These are phyloP conservation scores for Telenomus remus DNA, from an alignment of 1,140 invertebrate genomes.

Conservation along the genomic window DNA sequence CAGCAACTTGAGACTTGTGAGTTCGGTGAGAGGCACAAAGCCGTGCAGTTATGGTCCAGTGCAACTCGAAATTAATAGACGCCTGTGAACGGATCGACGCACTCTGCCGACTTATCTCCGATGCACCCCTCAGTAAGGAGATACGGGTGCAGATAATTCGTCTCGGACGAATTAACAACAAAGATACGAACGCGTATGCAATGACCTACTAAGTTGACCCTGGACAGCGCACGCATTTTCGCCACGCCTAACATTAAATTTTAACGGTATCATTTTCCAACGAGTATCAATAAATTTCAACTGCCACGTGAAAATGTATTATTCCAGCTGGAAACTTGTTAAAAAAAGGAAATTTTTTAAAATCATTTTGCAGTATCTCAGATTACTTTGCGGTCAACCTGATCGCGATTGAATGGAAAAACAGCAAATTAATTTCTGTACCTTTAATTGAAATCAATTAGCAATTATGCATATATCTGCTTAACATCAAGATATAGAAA, in stretches of 20 bases:
- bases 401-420: no score
- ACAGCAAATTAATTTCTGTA: no score
- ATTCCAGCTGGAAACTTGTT: no score
- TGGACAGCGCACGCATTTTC: background rate
- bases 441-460: no score
- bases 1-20: constrained; percentile 56
- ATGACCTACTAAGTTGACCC: constrained; percentile 34
- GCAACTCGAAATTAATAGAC: constrained; percentile 50
- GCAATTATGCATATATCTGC: no score
- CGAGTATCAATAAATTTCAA: no score
- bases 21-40: constrained; percentile 32
- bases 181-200: constrained; percentile 10
- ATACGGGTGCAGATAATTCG: constrained; percentile 23
- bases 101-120: constrained; percentile 7
- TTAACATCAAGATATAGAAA: constrained; percentile 6
- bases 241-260: background rate
- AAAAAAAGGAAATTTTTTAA: no score
- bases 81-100: constrained; percentile 43
- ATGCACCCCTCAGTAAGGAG: constrained; percentile 16
- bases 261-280: no score
- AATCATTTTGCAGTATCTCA: no score
- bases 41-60: constrained; percentile 47
- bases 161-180: constrained; percentile 32
- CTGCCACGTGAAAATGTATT: no score
- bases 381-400: no score